Evolutionary conservation across 2,797 vertebrate species (phyloP).

Genomic region (Acipenser ruthenus): DNA sequence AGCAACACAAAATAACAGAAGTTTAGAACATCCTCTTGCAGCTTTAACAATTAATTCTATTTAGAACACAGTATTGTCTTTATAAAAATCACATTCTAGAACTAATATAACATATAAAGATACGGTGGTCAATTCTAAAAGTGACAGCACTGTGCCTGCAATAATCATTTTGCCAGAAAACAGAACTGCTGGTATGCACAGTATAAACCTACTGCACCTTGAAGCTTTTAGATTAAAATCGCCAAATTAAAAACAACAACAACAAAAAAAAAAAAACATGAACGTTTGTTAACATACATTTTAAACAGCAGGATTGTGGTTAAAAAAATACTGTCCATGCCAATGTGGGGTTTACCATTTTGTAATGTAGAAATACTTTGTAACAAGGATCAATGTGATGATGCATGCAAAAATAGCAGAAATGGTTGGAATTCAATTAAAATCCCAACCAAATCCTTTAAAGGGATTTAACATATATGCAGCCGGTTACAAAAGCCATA

Average conservation of each 20-base stretch:
- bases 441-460: too few species aligned
- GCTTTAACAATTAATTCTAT: neutral
- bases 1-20: constrained; percentile 1
- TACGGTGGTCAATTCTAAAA: neutral
- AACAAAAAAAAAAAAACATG: neutral
- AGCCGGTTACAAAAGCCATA: too few species aligned
- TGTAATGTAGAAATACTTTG: too few species aligned
- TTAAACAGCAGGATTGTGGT: neutral
- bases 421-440: too few species aligned
- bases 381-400: too few species aligned
- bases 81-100: neutral
- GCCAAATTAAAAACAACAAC: too few species aligned
- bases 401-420: too few species aligned
- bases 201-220: neutral
- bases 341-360: too few species aligned
- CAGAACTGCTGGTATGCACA: neutral
- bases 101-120: neutral
- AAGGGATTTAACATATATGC: too few species aligned
- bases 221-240: neutral
- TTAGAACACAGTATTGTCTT: neutral
- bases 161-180: neutral
- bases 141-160: neutral
- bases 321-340: too few species aligned
- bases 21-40: neutral
- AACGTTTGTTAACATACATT: neutral